phyloP scores from a whole-genome alignment of 2,113 vertebrate genomes.

The Choloepus hoffmanni region DNA sequence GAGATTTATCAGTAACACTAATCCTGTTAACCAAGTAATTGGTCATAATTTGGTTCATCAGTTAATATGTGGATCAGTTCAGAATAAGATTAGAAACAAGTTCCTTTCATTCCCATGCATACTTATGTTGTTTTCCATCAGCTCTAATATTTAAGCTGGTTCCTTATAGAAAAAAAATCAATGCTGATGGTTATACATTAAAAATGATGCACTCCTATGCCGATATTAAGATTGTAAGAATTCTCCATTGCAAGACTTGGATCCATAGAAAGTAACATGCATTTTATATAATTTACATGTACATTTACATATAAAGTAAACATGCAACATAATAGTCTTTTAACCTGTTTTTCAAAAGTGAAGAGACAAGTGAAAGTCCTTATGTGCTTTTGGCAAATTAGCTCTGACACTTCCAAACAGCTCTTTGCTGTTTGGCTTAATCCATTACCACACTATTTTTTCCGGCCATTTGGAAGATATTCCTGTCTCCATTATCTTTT shows the following conservation, averaged over 20 bases:
- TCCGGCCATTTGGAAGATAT: background rate
- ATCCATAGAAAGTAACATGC: background rate
- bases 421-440: background rate
- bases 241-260: background rate
- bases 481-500: background rate
- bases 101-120: background rate
- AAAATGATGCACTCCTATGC: background rate
- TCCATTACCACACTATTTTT: background rate
- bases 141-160: background rate
- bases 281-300: background rate
- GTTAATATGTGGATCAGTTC: background rate
- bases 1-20: background rate
- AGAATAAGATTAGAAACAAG: slow-evolving; percentile 2
- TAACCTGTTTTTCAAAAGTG: background rate
- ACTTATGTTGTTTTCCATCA: background rate
- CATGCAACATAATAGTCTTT: background rate
- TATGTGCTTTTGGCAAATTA: background rate
- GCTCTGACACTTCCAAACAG: background rate
- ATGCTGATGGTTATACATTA: background rate
- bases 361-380: background rate
- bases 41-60: background rate
- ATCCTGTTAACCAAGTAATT: background rate
- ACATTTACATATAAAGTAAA: background rate
- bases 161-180: slow-evolving; percentile 37
- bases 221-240: background rate